Evolutionary conservation across 2,797 vertebrate genomes (phyloP).

Genomic region (Anas georgica): DNA sequence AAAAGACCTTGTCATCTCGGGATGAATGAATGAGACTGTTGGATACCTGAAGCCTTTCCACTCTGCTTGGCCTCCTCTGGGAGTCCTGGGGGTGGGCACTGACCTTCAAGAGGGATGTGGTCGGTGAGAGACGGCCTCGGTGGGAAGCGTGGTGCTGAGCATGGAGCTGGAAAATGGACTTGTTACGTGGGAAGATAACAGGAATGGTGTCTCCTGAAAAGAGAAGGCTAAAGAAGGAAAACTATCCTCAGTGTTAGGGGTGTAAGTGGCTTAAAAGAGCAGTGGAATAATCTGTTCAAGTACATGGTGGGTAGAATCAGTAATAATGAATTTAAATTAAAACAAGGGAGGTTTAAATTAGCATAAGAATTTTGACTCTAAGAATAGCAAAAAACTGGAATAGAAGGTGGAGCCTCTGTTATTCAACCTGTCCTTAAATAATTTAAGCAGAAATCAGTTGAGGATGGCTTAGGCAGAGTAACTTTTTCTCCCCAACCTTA

Average conservation of each 20-base stretch:
- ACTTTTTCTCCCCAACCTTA: not conserved
- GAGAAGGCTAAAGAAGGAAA: not conserved
- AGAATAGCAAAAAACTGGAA: constrained; percentile 42
- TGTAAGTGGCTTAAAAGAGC: not conserved
- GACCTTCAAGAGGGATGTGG: not conserved
- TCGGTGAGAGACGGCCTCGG: rapidly evolving
- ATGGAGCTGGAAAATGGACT: not conserved
- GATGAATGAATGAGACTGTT: not conserved
- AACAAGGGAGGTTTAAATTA: constrained; percentile 66
- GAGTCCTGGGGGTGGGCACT: not conserved
- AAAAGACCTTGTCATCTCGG: not conserved
- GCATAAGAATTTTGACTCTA: constrained; percentile 52
- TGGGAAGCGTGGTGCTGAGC: not conserved
- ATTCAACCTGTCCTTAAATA: constrained; percentile 15
- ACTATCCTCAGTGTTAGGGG: not conserved
- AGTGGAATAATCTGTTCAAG: constrained; percentile 11
- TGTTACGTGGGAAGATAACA: not conserved
- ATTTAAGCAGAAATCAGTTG: constrained; percentile 3
- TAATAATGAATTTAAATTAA: constrained; percentile 65
- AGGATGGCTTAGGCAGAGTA: not conserved
- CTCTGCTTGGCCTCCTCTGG: not conserved
- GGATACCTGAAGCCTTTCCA: not conserved
- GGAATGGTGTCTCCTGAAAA: not conserved
- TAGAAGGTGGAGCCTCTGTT: constrained; percentile 32
- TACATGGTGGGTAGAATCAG: constrained; percentile 46